Base-by-base conservation (phyloP, 2,797 vertebrate genomes). In the Neosilurus hyrtlii region DNA sequence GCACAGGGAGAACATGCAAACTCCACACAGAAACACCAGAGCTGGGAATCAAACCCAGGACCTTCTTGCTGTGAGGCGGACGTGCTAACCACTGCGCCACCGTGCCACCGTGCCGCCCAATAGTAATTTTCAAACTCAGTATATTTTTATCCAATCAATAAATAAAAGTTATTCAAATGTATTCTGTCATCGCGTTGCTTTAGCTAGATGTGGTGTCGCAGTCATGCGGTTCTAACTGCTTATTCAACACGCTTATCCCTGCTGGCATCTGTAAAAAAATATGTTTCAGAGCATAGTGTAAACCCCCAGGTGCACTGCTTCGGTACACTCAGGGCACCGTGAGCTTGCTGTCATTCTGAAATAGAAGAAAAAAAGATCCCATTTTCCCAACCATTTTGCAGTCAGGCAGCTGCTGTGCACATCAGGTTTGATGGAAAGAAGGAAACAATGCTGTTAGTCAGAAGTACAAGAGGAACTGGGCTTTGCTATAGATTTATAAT, bases 341-440 rank as follows among this genome's bases (percentile, higher is more conserved):
- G 75, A 86, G 84, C 83, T 82, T n/a, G 51, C 86, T 75, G 80
- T 83, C 80, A 76, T 49, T 88, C 75, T 85, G 62, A 88, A 88
- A 87, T 81, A 79, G 67, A 59, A 15, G 16, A 59, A 59, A 18
- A 86, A 84, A 62, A 80, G 78, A 85, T 66, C 79, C 80, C 65
- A 63, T n/a, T 43, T 70, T 80, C 67, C 82, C 84, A 87, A 86
- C 76, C 75, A 80, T 88, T 84, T 86, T 62, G 20, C 12, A 37
- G 56, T 30, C n/a, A 9, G 77, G 72, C 49, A 78, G 82, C 26
- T 73, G 67, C 37, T 70, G 56, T 4, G 76, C 20, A 20, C 20
- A 49, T 72, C 67, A 76, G 20, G 20, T 71, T 82, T 79, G 82
- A 67, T 57, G 26, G 52, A 81, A 65, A 26, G 26, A 71, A 52